A percentile compares a stretch with the other conserved stretches of the same genome.
Evolutionary conservation across 2,797 vertebrate species (phyloP).

Genomic region (Channa striata): DNA sequence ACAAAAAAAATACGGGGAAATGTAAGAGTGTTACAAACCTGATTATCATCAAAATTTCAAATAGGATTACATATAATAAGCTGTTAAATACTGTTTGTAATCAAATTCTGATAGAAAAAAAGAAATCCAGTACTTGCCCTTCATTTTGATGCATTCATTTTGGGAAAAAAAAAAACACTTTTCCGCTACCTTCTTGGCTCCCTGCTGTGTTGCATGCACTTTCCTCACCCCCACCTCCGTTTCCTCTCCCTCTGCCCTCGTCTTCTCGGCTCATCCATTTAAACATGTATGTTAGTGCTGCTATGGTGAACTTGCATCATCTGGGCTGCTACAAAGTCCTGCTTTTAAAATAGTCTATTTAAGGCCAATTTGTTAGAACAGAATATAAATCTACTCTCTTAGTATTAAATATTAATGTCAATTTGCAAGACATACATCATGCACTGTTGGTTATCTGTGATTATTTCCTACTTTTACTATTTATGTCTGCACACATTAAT

Average conservation of each 20-base stretch:
- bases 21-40: no score
- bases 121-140: neutral
- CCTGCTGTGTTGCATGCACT: slow-evolving; percentile 17
- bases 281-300: slow-evolving; percentile 1
- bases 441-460: neutral
- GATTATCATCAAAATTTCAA: no score
- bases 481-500: neutral
- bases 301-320: slow-evolving; percentile 36
- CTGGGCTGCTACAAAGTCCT: neutral
- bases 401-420: neutral
- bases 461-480: neutral
- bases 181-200: neutral
- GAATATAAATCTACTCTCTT: neutral
- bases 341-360: neutral
- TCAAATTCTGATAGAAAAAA: no score
- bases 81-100: no score
- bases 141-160: neutral
- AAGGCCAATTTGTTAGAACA: neutral
- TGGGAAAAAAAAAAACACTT: neutral
- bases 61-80: no score
- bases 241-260: neutral
- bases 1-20: no score
- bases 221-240: neutral
- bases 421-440: neutral
- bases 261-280: slow-evolving; percentile 5